phyloP scores from a whole-genome alignment of 2,113 vertebrate genomes.

The Cebidichthys violaceus region DNA sequence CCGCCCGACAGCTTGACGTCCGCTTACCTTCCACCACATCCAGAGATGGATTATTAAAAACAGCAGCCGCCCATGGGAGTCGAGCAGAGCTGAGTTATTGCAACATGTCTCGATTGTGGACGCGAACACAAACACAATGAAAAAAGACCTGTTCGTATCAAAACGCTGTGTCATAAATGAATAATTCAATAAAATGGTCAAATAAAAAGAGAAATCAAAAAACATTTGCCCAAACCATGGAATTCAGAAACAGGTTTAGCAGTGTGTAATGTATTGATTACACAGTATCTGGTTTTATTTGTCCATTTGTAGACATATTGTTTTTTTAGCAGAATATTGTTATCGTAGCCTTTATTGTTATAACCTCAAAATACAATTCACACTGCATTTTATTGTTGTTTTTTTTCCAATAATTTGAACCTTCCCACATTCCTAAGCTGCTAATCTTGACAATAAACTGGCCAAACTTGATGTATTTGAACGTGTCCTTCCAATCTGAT shows the following conservation, averaged over 20 bases:
- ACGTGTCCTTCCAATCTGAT: background rate
- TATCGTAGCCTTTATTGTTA: background rate
- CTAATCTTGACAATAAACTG: background rate
- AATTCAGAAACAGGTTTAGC: background rate
- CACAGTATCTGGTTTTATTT: slow-evolving; percentile 4
- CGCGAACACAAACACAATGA: background rate
- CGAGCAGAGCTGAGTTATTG: slow-evolving; percentile 17
- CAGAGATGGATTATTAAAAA: slow-evolving; percentile 60
- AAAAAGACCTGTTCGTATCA: background rate
- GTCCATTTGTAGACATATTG: background rate
- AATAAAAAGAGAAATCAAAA: background rate
- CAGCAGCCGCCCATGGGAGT: slow-evolving; percentile 26
- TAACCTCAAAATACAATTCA: background rate
- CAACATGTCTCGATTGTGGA: slow-evolving; percentile 1
- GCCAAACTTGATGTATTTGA: background rate
- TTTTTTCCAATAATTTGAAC: background rate
- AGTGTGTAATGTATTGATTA: background rate
- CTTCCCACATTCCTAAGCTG: background rate
- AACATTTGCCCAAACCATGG: background rate
- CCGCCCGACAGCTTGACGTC: slow-evolving; percentile 33
- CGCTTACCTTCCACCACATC: slow-evolving; percentile 42
- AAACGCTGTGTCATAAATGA: background rate
- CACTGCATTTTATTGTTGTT: background rate
- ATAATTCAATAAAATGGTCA: background rate
- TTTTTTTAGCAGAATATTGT: background rate